A percentile compares a stretch with the other conserved stretches of the same genome.
These are phyloP conservation scores for Manis pentadactyla DNA, from an alignment of 2,797 vertebrate genomes.

Conservation along the genomic window DNA sequence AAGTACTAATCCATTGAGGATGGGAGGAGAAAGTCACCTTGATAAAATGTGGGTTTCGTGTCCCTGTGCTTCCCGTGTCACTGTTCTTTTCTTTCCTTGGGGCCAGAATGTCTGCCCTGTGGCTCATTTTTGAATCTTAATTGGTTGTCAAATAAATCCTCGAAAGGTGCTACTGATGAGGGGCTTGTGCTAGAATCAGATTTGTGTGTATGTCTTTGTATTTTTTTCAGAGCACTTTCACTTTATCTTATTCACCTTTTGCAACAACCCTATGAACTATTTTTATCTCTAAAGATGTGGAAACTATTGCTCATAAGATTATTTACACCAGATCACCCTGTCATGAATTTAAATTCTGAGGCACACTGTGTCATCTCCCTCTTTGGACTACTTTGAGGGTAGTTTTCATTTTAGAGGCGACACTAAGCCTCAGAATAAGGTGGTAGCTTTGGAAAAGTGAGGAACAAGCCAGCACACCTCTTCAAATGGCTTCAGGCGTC, in stretches of 20 bases:
- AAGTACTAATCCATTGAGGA: not conserved
- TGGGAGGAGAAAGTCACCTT: not conserved
- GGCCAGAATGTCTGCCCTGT: not conserved
- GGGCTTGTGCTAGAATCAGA: not conserved
- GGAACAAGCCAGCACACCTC: not conserved
- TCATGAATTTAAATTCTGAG: not conserved
- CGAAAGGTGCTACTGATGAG: not conserved
- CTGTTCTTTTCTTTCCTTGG: not conserved
- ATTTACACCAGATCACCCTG: not conserved
- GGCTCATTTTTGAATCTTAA: not conserved
- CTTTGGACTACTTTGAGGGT: not conserved
- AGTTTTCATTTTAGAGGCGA: not conserved
- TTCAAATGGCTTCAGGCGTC: not conserved
- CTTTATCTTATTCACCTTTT: not conserved
- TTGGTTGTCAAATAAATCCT: constrained; percentile 2
- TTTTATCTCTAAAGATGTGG: not conserved
- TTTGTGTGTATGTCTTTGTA: not conserved
- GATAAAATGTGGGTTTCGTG: not conserved
- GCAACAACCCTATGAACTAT: not conserved
- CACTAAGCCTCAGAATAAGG: not conserved
- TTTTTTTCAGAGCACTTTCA: not conserved
- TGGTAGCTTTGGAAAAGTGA: not conserved
- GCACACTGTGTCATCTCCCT: not conserved
- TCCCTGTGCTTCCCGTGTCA: not conserved
- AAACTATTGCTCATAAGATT: not conserved